Base-by-base conservation (phyloP, 2,797 vertebrate genomes). In the Sciurus vulgaris region DNA sequence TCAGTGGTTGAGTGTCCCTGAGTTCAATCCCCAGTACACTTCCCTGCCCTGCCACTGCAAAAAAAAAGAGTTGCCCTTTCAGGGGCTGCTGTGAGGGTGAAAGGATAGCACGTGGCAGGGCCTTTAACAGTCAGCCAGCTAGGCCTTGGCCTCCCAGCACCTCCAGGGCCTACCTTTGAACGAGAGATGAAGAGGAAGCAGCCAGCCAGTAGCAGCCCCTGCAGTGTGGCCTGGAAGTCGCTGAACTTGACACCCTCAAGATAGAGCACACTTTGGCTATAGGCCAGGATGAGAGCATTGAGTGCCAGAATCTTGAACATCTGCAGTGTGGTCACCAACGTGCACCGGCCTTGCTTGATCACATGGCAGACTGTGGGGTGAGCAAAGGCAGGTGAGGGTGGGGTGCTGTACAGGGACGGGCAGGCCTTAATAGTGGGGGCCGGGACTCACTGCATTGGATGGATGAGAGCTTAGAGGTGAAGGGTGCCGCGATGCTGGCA, bases 301-400 rank as follows among this genome's bases (percentile, higher is more conserved):
- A 99, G 98, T 0, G 99, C 99, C 30, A 99, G 98, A 97, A 99
- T 99, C 98, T 99, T 99, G 96, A 99, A 99, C 99, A 99, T 99
- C 96, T 99, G 99, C 70, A 99, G 98, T 0, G 99, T 99, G 5
- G 99, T 99, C 69, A 99, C 99, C 77, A 99, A 97, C 0, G 99
- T 99, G 98, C 99, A 99, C 2, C 99, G 99, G 0, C 99, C 99
- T 98, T 99, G 99, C 98, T 99, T 99, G 98, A 99, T 99, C 94
- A 99, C 99, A 63, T 99, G 99, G 97, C 99, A 99, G 96, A 99
- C 99, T 96, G 0, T 51, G 89, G 81, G 26, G n/a, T 90, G 24
- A 72, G 14, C 33, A 28, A 14, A 38, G 14, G 30, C 15, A 18
- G 86, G 69, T 15, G 18, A 81, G 79, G 59, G 88, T 1, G 30